These are phyloP conservation scores for Nematostella vectensis DNA, from an alignment of 92 coral and sea anemone species.

Conservation along the genomic window DNA sequence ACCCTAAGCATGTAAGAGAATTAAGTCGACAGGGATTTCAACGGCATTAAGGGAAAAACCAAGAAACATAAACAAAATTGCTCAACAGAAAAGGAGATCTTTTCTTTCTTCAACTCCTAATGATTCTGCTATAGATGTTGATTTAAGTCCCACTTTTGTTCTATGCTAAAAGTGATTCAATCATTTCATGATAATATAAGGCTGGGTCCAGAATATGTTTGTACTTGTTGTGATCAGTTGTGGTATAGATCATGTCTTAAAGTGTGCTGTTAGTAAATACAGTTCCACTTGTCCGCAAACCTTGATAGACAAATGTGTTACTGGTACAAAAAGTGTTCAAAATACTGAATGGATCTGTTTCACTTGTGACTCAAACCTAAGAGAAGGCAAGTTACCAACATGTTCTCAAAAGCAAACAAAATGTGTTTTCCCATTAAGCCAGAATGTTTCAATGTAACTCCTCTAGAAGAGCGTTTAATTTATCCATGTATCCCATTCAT, in stretches of 20 bases:
- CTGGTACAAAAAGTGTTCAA: constrained; percentile 34
- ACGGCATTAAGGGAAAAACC: constrained; percentile 6
- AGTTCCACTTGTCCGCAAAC: constrained; percentile 23
- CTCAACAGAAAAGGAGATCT: constrained; percentile 6
- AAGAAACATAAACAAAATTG: constrained; percentile 13
- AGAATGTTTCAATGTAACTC: constrained; percentile 20
- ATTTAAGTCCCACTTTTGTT: too few species aligned
- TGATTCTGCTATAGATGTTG: too few species aligned
- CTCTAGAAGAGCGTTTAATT: constrained; percentile 40
- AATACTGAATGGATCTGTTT: constrained; percentile 39
- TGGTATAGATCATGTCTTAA: constrained; percentile 45
- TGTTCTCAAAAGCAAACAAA: constrained; percentile 46
- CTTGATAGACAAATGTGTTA: constrained; percentile 30
- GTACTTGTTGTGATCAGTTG: constrained; percentile 65
- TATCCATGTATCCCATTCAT: constrained; percentile 46
- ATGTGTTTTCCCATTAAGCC: constrained; percentile 34
- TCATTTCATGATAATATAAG: constrained; percentile 46
- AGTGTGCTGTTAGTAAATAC: constrained; percentile 32
- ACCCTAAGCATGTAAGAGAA: constrained; percentile 20
- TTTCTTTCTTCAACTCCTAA: too few species aligned
- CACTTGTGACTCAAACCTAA: constrained; percentile 32
- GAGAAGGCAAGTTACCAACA: constrained; percentile 29
- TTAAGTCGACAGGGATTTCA: too few species aligned
- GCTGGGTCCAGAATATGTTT: constrained; percentile 52
- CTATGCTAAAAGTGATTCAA: constrained; percentile 31